Evolutionary conservation across 2,113 vertebrate species (phyloP).

Genomic region (Psittacus erithacus): DNA sequence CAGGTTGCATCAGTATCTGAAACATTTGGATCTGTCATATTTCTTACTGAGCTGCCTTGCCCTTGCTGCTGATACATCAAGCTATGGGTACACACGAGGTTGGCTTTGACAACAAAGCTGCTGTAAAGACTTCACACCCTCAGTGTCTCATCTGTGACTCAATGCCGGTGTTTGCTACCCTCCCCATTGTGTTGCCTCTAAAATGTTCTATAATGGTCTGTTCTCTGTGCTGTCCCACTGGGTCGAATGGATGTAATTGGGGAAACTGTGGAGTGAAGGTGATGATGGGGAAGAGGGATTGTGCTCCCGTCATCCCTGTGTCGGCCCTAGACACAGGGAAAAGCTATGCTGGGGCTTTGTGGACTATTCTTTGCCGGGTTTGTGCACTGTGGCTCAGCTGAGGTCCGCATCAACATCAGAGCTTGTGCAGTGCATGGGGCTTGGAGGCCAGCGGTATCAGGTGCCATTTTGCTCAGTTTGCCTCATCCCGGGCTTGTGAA

Average conservation of each 20-base stretch:
- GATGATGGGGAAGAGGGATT: background rate
- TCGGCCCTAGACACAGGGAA: background rate
- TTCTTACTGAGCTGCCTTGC: background rate
- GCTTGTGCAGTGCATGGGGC: background rate
- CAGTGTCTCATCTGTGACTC: background rate
- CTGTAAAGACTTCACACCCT: background rate
- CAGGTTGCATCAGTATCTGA: background rate
- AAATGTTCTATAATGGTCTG: constrained; percentile 3
- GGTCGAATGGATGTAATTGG: background rate
- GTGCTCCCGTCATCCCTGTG: background rate
- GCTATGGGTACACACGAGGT: fast-evolving
- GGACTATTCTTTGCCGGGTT: background rate
- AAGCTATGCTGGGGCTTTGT: background rate
- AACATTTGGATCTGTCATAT: background rate
- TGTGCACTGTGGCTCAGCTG: background rate
- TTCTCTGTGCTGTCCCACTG: background rate
- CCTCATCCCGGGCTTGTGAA: background rate
- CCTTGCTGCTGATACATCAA: background rate
- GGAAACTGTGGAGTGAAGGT: background rate
- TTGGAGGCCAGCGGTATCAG: background rate
- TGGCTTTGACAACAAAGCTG: constrained; percentile 3
- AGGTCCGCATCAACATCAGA: background rate
- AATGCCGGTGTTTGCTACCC: background rate
- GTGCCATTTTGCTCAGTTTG: background rate
- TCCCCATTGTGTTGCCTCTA: background rate